phyloP scores from a whole-genome alignment of 2,113 vertebrate species.

The Chelonoidis abingdonii region DNA sequence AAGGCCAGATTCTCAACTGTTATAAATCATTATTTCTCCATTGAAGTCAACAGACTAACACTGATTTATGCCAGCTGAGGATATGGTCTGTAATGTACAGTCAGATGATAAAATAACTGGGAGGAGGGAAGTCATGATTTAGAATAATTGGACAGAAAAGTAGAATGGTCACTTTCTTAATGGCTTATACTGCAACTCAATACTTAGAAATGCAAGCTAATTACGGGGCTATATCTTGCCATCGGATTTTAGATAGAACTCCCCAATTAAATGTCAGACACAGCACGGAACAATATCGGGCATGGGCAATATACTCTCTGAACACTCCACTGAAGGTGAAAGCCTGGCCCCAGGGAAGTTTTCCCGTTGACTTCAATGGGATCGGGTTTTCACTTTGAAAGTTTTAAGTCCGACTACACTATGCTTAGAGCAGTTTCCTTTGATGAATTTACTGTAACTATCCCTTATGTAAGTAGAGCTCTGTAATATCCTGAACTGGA shows the following conservation, averaged over 20 bases:
- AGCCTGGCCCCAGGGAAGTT: neutral
- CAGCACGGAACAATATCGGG: slow-evolving; percentile 22
- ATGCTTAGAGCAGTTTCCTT: neutral
- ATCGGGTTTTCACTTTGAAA: neutral
- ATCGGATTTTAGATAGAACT: neutral
- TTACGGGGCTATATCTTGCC: neutral
- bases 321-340: slow-evolving; percentile 38
- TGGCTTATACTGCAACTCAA: neutral
- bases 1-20: neutral
- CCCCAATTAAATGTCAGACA: slow-evolving; percentile 39
- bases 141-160: neutral
- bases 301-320: slow-evolving; percentile 25
- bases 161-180: neutral
- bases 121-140: neutral
- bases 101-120: neutral
- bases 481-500: neutral
- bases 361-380: neutral
- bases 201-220: neutral
- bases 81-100: slow-evolving; percentile 11
- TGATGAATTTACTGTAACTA: neutral
- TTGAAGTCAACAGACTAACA: neutral
- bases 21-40: neutral
- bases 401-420: neutral
- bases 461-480: neutral
- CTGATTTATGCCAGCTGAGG: slow-evolving; percentile 15